A percentile compares a stretch with the other conserved stretches of the same genome.
These are phyloP conservation scores for Pantherophis guttatus DNA, from an alignment of 2,113 vertebrate species.

Conservation along the genomic window DNA sequence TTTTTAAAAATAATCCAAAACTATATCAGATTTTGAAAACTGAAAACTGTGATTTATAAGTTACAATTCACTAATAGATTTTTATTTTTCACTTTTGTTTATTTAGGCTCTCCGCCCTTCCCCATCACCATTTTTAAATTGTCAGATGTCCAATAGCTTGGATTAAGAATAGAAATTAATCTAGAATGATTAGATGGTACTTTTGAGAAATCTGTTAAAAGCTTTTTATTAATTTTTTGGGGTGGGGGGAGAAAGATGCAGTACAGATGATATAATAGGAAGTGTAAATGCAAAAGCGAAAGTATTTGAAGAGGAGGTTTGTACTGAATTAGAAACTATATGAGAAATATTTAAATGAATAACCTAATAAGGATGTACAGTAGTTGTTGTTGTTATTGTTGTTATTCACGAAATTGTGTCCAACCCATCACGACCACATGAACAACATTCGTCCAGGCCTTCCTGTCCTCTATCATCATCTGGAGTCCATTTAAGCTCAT, in stretches of 20 bases:
- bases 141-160: conserved; percentile 70
- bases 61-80: not conserved
- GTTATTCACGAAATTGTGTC: too few species aligned
- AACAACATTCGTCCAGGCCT: too few species aligned
- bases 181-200: conserved; percentile 71
- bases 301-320: conserved; percentile 13
- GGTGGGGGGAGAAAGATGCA: conserved; percentile 52
- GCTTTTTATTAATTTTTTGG: conserved; percentile 33
- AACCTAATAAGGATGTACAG: conserved; percentile 7
- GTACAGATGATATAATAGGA: conserved; percentile 29
- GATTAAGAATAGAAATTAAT: conserved; percentile 72
- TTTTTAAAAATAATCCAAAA: not conserved
- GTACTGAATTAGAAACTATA: conserved; percentile 33
- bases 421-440: too few species aligned
- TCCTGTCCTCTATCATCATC: too few species aligned
- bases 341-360: conserved; percentile 24
- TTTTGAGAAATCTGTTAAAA: conserved; percentile 71
- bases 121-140: conserved; percentile 45
- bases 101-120: not conserved
- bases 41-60: not conserved
- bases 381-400: too few species aligned
- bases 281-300: not conserved
- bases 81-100: conserved; percentile 27
- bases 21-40: not conserved
- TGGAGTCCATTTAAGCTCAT: too few species aligned